Conservation (phyloP, 2,888 invertebrate genomes). For the Agriopis leucophaearia region DNA sequence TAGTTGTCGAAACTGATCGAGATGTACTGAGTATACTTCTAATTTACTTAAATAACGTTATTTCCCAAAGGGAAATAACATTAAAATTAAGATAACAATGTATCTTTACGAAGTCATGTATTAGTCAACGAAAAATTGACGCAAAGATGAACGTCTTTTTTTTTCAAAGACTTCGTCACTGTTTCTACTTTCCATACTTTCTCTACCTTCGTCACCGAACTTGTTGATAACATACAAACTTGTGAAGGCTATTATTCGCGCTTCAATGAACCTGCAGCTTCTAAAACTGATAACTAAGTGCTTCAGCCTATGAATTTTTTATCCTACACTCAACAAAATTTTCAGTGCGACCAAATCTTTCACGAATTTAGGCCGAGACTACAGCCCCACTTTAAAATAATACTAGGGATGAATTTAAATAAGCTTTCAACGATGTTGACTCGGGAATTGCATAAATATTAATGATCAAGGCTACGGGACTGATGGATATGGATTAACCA, state of each 20-base stretch:
- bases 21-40: too few relatives aligned
- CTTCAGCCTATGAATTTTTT: conserved; percentile 20
- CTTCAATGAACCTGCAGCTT: conserved; percentile 40
- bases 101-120: too few relatives aligned
- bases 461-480: conserved; percentile 71
- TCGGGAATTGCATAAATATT: conserved; percentile 80
- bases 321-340: conserved; percentile 51
- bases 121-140: too few relatives aligned
- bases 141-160: neutral
- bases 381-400: conserved; percentile 69
- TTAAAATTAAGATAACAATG: too few relatives aligned
- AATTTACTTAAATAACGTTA: too few relatives aligned
- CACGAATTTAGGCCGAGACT: conserved; percentile 68
- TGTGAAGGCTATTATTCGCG: conserved; percentile 36
- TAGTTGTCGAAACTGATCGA: too few relatives aligned
- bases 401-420: conserved; percentile 81
- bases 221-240: conserved; percentile 42
- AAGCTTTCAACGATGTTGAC: conserved; percentile 76
- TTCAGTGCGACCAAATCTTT: conserved; percentile 64
- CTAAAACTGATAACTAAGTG: conserved; percentile 27
- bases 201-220: conserved; percentile 45
- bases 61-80: too few relatives aligned
- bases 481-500: conserved; percentile 73
- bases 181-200: conserved; percentile 24
- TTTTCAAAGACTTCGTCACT: neutral